Evolutionary conservation across 2,888 invertebrate species (phyloP).

Genomic region (Apeira syringaria): DNA sequence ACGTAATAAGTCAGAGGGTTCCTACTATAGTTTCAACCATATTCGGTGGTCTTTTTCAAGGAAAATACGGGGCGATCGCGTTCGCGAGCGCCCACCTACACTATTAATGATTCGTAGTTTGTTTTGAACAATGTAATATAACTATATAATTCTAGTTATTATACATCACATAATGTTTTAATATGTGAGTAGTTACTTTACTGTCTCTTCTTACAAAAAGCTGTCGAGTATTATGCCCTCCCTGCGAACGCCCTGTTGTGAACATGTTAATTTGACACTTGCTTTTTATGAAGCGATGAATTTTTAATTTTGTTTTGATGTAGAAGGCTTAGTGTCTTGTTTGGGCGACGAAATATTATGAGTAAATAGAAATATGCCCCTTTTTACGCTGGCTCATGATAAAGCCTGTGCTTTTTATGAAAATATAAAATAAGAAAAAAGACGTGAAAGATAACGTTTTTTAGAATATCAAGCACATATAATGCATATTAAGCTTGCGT

Average conservation of each 20-base stretch:
- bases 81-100: too few species aligned
- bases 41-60: too few species aligned
- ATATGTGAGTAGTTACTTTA: slow-evolving; percentile 1
- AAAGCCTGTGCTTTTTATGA: not conserved
- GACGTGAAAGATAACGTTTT: not conserved
- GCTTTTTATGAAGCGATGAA: slow-evolving; percentile 20
- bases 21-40: too few species aligned
- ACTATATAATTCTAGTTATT: too few species aligned
- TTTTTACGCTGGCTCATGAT: not conserved
- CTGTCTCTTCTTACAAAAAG: slow-evolving; percentile 6
- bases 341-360: slow-evolving; percentile 1
- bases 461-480: too few species aligned
- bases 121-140: too few species aligned
- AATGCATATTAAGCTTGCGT: too few species aligned
- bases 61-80: too few species aligned
- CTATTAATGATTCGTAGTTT: too few species aligned
- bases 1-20: too few species aligned
- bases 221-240: slow-evolving; percentile 10
- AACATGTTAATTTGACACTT: slow-evolving; percentile 24
- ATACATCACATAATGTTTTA: too few species aligned
- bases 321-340: slow-evolving; percentile 12
- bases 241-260: slow-evolving; percentile 17
- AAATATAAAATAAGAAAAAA: not conserved
- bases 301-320: slow-evolving; percentile 25
- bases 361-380: not conserved